A percentile compares a stretch with the other conserved stretches of the same genome.
These are phyloP conservation scores for Pogonus chalceus DNA, from an alignment of 1,140 invertebrate species.

Conservation along the genomic window DNA sequence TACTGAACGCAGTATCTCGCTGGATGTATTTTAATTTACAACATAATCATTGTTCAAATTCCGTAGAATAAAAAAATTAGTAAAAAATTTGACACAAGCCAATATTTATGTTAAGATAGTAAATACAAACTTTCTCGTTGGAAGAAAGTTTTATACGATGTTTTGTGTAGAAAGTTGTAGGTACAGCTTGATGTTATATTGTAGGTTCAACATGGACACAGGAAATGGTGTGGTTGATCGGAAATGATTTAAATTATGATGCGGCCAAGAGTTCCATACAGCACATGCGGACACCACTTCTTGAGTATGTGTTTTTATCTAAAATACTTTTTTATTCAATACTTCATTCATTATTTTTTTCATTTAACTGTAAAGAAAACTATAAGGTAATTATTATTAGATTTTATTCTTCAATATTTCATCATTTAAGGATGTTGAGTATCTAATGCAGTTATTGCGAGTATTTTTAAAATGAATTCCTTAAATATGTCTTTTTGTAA, in stretches of 20 bases:
- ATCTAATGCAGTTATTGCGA: too few relatives aligned
- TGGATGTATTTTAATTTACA: too few relatives aligned
- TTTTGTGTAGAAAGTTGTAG: background rate
- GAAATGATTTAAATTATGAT: constrained; percentile 67
- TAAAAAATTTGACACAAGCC: background rate
- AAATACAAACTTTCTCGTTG: background rate
- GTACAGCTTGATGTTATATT: constrained; percentile 10
- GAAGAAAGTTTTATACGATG: background rate
- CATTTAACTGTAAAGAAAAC: constrained; percentile 2
- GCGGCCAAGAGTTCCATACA: constrained; percentile 55
- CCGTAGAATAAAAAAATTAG: too few relatives aligned
- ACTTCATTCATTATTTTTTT: constrained; percentile 4
- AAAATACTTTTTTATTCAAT: constrained; percentile 3
- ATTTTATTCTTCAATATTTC: constrained; percentile 7
- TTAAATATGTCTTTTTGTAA: too few relatives aligned
- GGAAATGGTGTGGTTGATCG: constrained; percentile 80
- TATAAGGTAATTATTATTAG: background rate
- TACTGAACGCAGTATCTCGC: too few relatives aligned
- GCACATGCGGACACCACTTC: constrained; percentile 35
- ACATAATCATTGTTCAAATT: too few relatives aligned
- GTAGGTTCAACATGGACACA: constrained; percentile 82
- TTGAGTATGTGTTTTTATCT: constrained; percentile 26
- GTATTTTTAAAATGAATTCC: too few relatives aligned
- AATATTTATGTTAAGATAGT: background rate
- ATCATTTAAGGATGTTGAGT: too few relatives aligned